Conservation (phyloP, 2,888 invertebrate genomes). For the Cephus pygmeus region DNA sequence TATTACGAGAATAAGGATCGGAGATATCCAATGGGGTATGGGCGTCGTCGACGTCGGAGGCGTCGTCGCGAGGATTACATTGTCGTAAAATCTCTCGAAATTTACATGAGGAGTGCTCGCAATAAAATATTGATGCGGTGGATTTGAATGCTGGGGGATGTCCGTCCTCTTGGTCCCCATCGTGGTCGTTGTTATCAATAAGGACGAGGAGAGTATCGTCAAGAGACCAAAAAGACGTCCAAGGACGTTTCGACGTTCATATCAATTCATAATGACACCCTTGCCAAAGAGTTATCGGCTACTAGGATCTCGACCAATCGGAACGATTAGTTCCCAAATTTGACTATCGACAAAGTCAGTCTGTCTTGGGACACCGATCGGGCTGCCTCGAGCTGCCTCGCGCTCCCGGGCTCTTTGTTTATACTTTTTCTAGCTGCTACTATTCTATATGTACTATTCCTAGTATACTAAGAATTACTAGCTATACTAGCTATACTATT, state of each 20-base stretch:
- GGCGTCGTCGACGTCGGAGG: conserved; percentile 20
- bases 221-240: not conserved
- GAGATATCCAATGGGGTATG: conserved; percentile 14
- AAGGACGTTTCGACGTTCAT: not conserved
- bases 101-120: conserved; percentile 57
- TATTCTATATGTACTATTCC: no score
- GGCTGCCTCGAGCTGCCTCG: no score
- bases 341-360: no score
- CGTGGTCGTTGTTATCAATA: not conserved
- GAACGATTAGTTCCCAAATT: no score
- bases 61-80: conserved; percentile 57
- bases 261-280: not conserved
- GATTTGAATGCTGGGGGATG: conserved; percentile 25
- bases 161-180: not conserved
- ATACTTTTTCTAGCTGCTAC: no score
- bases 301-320: no score
- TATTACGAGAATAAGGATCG: conserved; percentile 10
- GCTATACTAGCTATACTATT: no score
- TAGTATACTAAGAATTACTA: no score
- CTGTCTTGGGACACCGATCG: no score
- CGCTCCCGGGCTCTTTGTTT: no score
- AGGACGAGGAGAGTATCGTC: not conserved
- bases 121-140: conserved; percentile 40
- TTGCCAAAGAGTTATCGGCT: not conserved
- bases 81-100: conserved; percentile 58